Conservation (phyloP, 1,140 invertebrate genomes). For the Stegodyphus mimosarum region DNA sequence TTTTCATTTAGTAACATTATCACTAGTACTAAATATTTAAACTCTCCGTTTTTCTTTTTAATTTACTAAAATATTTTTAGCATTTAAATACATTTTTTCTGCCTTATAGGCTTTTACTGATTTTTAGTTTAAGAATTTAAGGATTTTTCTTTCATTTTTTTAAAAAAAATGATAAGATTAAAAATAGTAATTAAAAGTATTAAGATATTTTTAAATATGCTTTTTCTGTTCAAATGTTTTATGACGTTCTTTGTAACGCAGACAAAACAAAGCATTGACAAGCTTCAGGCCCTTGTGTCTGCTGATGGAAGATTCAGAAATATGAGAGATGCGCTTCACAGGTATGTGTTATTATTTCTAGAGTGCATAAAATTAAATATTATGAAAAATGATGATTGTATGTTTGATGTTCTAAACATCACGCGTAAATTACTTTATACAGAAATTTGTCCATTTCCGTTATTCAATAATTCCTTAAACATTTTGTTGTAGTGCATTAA, state of each 20-base stretch:
- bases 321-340: conserved; percentile 85
- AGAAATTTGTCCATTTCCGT: not conserved
- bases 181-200: not conserved
- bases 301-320: conserved; percentile 90
- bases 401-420: not conserved
- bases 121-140: not conserved
- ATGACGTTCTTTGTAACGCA: conserved; percentile 68
- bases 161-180: not conserved
- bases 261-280: conserved; percentile 89
- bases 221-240: not conserved
- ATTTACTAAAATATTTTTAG: too few relatives aligned
- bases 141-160: not conserved
- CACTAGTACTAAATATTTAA: too few relatives aligned
- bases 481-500: too few relatives aligned
- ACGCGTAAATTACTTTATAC: not conserved
- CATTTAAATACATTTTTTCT: too few relatives aligned
- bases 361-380: too few relatives aligned
- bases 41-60: too few relatives aligned
- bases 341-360: conserved; percentile 53
- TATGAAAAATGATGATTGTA: not conserved
- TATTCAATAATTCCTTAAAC: not conserved
- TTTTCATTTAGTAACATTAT: too few relatives aligned
- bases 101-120: too few relatives aligned
- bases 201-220: not conserved
- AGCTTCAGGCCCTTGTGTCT: conserved; percentile 85